Evolutionary conservation across 2,888 invertebrate species (phyloP), one percentile per base, ranked within the genome.

Genomic region (Epistrophella euchroma): DNA sequence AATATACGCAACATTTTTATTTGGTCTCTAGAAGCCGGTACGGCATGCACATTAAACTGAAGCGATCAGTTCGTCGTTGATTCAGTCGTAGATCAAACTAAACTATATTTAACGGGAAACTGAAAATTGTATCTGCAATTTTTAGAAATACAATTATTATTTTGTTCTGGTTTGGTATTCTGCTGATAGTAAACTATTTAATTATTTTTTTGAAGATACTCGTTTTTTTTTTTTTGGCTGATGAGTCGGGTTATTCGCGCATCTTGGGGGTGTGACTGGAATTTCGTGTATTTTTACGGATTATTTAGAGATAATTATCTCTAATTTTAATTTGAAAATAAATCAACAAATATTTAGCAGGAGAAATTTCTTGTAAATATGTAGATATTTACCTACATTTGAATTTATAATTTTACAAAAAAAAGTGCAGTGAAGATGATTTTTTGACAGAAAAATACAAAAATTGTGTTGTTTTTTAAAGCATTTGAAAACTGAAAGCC

Each of bases 81-180:
- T 22, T 85, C 71, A 71, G 86, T 86, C 73, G 82, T 82, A 74
- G 77, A 86, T 86, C 86, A 86, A 82, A 82, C 77, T 60, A 45
- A 86, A 74, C 72, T 13, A 66, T 15, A 71, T 81, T 82, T 64
- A 74, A 50, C 77, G 86, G 86, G n/a, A n/a, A 86, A 56, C 47
- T 84, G 37, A 43, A 32, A 58, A 56, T 40, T 35, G 4, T 35
- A 55, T 47, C 19, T 58, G 13, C n/a, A 58, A 28, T 22, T 60
- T 28, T 35, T 13, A 60, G 11, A 56, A 68, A 55, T 11, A 62
- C 15, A 19, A n/a, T 40, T 22, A n/a, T 40, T 22, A 10, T 40
- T 22, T 60, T 60, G 28, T 64, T 45, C 28, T 64, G 5, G 6
- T 47, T 43, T 64, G 5, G 6, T 47, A 19, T 7, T 43, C 2